These are phyloP conservation scores for Epinephelus malabaricus DNA, from an alignment of 2,797 vertebrate species.

Conservation along the genomic window DNA sequence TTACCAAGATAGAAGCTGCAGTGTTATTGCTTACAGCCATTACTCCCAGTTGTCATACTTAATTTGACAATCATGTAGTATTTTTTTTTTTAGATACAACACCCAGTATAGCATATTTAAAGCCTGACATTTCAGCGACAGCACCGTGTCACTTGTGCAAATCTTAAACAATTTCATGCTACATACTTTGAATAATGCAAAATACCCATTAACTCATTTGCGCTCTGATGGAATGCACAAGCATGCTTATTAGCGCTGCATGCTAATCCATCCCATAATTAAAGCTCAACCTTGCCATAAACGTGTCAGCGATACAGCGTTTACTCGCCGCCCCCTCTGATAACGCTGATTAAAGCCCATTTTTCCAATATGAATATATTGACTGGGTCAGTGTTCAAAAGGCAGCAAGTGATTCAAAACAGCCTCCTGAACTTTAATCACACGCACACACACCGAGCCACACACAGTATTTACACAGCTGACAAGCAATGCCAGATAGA, in stretches of 20 bases:
- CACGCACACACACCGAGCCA: neutral
- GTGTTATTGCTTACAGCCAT: neutral
- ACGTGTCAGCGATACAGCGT: slow-evolving; percentile 23
- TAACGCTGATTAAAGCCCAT: slow-evolving; percentile 34
- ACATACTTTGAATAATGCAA: slow-evolving; percentile 27
- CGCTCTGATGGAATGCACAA: neutral
- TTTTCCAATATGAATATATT: slow-evolving; percentile 43
- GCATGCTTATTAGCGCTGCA: slow-evolving; percentile 24
- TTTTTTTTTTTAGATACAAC: neutral
- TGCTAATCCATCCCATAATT: slow-evolving; percentile 51
- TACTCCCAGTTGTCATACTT: neutral
- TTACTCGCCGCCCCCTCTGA: slow-evolving; percentile 4
- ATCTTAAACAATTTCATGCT: slow-evolving; percentile 7
- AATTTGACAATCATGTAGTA: neutral
- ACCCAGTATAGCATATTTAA: neutral
- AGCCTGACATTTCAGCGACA: neutral
- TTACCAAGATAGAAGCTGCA: neutral
- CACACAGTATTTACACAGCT: neutral
- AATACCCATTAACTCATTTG: slow-evolving; percentile 18
- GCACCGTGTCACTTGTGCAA: neutral
- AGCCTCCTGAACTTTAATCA: slow-evolving; percentile 11
- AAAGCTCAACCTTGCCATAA: slow-evolving; percentile 28
- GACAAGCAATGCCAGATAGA: neutral
- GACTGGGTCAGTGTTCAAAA: slow-evolving; percentile 44
- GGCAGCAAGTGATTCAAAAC: slow-evolving; percentile 32